A percentile compares a stretch with the other conserved stretches of the same genome.
Conservation (phyloP, 2,797 vertebrate species). For the Oreochromis mossambicus region DNA sequence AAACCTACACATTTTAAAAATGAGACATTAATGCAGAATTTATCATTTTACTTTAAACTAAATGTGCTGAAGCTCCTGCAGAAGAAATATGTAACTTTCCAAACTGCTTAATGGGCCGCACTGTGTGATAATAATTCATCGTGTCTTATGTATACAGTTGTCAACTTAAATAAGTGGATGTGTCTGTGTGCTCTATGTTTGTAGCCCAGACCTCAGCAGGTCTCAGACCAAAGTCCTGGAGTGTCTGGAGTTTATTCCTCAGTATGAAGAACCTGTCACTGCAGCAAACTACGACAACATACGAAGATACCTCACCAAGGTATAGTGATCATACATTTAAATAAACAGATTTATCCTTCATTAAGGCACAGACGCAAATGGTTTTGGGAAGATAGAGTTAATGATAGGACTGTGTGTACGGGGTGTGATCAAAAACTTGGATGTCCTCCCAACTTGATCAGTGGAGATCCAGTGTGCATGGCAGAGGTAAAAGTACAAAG, state of each 20-base stretch:
- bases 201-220: slow-evolving; percentile 87
- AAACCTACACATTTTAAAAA: background rate
- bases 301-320: slow-evolving; percentile 91
- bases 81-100: background rate
- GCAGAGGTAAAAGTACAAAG: background rate
- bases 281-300: slow-evolving; percentile 88
- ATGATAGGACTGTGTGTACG: background rate
- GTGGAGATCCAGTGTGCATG: background rate
- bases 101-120: background rate
- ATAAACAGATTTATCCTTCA: background rate
- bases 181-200: slow-evolving; percentile 1
- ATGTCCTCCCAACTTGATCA: background rate
- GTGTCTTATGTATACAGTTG: background rate
- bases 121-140: background rate
- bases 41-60: background rate
- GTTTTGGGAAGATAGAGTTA: background rate
- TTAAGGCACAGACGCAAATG: background rate
- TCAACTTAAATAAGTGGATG: background rate
- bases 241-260: slow-evolving; percentile 93
- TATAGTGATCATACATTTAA: slow-evolving; percentile 28
- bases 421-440: background rate
- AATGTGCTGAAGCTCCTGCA: background rate
- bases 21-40: background rate
- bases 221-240: slow-evolving; percentile 89
- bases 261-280: slow-evolving; percentile 84